Evolutionary conservation across 2,888 invertebrate genomes (phyloP).

Genomic region (Loripinus fragilis): DNA sequence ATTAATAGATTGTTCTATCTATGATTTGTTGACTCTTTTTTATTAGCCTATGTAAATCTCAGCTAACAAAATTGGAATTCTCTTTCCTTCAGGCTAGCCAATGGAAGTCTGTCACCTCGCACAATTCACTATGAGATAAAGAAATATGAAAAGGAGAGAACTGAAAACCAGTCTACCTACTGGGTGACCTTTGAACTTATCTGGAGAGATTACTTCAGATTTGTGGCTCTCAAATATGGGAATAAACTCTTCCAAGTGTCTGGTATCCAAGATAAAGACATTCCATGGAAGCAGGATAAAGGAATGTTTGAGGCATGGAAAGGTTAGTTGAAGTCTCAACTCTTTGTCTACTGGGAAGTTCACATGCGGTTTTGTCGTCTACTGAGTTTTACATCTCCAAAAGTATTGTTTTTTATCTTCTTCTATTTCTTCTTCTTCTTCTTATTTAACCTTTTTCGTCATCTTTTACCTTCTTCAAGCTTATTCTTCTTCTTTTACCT

Average conservation of each 20-base stretch:
- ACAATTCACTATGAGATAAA: conserved; percentile 77
- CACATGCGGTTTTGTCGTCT: too few relatives aligned
- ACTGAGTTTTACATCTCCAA: too few relatives aligned
- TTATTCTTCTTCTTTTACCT: too few relatives aligned
- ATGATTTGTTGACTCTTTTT: not conserved
- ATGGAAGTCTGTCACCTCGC: conserved; percentile 77
- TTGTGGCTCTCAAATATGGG: conserved; percentile 77
- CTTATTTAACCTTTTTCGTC: too few relatives aligned
- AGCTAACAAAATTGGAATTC: too few relatives aligned
- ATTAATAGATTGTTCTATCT: not conserved
- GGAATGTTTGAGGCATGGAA: conserved; percentile 76
- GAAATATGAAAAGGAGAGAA: conserved; percentile 72
- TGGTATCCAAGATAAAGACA: conserved; percentile 66
- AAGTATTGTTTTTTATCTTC: too few relatives aligned
- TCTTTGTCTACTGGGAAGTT: too few relatives aligned
- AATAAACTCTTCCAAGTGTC: conserved; percentile 70
- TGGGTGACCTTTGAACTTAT: conserved; percentile 80
- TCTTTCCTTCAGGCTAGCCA: conserved; percentile 69
- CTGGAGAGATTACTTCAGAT: conserved; percentile 80
- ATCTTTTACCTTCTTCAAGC: too few relatives aligned
- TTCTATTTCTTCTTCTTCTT: too few relatives aligned
- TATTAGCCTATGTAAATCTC: too few relatives aligned
- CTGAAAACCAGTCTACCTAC: conserved; percentile 78
- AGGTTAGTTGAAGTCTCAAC: conserved; percentile 54
- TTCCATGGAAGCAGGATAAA: conserved; percentile 75